Evolutionary conservation across 2,797 vertebrate species (phyloP), one percentile per base, ranked within the genome.

Genomic region (Furcifer pardalis): DNA sequence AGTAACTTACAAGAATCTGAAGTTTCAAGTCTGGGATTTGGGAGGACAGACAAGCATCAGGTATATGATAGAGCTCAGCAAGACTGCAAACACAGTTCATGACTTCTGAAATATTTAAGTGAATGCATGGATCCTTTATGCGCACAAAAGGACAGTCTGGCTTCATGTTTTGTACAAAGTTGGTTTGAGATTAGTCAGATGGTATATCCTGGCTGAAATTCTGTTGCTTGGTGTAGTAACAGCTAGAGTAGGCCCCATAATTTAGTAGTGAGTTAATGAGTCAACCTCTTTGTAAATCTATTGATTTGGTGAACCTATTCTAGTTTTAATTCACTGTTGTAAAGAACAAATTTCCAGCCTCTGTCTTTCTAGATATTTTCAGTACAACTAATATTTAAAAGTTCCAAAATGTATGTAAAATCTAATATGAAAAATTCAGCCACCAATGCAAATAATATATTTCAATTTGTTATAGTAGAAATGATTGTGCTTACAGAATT

Each of bases 1-100:
- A 0, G 98, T 99, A 89, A 98, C 98, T 0, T 99, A 97, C 94
- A 99, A 97, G 95, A 99, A 98, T 92, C 96, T 99, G 87, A 99
- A 98, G 94, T 99, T 99, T 93, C 98, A 99, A 96, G 98, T 99
- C 59, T 99, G 98, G 98, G 98, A 99, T 93, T 96, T 99, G 69
- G 99, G 99, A 94, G 98, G 98, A 93, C 99, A 99, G 94, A 99
- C 98, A 1, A 99, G 98, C 93, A 99, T 99, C 95, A 98, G 99
- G 99, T 99, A 86, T 49, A 95, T 72, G 7, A 6, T 12, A 0
- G 0, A 35, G 65, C 63, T 7, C 49, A 52, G 7, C 25, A 62
- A 17, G 8, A 66, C 25, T 74, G 30, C 27, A 35, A 5, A 65
- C 17, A 5, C 12, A 15, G 52, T n/a, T 17, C 42, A 23, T 81